Evolutionary conservation across 2,888 invertebrate species (phyloP), one percentile per base, ranked within the genome.

Genomic region (Cerastoderma edule): DNA sequence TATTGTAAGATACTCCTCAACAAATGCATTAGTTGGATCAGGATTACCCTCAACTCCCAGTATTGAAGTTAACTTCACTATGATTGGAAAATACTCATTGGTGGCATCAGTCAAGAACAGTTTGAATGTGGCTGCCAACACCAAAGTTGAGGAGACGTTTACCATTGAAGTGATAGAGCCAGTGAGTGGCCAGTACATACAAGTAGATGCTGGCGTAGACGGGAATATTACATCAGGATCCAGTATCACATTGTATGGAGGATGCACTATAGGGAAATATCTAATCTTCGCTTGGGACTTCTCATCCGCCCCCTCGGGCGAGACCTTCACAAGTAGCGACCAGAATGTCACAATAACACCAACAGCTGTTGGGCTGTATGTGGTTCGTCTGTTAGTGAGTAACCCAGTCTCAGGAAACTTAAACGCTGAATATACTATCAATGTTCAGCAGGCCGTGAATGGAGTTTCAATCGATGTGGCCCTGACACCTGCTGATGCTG

Each of bases 131-230:
- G n/a, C n/a, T n/a, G n/a, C n/a, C n/a, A n/a, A n/a, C n/a, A n/a
- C n/a, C n/a, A 35, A 48, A 8, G 65, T 57, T 16, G 68, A 24
- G 2, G 56, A 50, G 28, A 65, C 70, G 22, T 56, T 69, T 22
- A 56, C 75, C 1, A 63, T 87, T 30, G 77, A 81, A 44, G 75
- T 72, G 10, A 80, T 87, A 16, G 57, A 69, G 19, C 68, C 70
- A 30, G 65, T 87, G 5, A 65, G 75, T 8, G 83, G 84, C 5
- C 72, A 73, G 0, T 73, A 69, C 19, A 74, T 75, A 2, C 69
- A 74, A 24, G 65, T 67, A 22, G 48, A 71, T 44, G 54, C 67
- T 27, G 78, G 76, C 19, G 35, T 39, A 27, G 54, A 71, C 50
- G 72, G 72, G 27, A 75, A 78, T 64, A 72, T 82, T 2, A 76